phyloP scores from a whole-genome alignment of 2,113 vertebrate species.

The Bos javanicus region DNA sequence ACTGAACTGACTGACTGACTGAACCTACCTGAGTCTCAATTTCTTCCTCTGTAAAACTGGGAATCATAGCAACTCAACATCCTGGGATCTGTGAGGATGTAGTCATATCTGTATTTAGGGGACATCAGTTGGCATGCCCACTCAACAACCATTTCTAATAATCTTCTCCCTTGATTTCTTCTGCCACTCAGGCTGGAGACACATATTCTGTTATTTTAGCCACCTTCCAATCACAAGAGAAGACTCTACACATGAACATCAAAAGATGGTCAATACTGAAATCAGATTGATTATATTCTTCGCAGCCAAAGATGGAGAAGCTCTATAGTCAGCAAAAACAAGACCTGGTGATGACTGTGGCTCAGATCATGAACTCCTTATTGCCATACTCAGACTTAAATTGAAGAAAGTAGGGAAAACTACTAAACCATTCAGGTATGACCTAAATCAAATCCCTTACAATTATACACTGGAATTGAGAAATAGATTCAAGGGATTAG shows the following conservation, averaged over 20 bases:
- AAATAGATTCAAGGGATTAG: background rate
- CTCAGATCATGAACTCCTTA: background rate
- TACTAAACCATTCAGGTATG: background rate
- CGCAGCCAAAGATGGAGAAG: background rate
- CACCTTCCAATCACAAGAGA: background rate
- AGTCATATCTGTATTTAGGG: background rate
- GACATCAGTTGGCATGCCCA: background rate
- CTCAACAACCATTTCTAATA: background rate
- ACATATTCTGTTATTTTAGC: background rate
- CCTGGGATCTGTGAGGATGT: background rate
- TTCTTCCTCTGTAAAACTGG: background rate
- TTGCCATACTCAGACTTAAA: background rate
- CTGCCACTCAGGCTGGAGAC: background rate
- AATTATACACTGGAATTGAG: background rate
- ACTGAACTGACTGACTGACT: too few species aligned
- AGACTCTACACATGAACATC: background rate
- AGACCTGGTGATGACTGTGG: background rate
- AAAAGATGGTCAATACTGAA: background rate
- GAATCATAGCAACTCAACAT: background rate
- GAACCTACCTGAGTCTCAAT: background rate
- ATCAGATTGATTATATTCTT: background rate
- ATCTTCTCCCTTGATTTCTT: background rate
- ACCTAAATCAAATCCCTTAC: background rate
- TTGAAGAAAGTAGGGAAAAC: background rate
- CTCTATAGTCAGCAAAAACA: background rate